These are phyloP conservation scores for Chironomus riparius DNA, from an alignment of 2,888 invertebrate genomes.

Conservation along the genomic window DNA sequence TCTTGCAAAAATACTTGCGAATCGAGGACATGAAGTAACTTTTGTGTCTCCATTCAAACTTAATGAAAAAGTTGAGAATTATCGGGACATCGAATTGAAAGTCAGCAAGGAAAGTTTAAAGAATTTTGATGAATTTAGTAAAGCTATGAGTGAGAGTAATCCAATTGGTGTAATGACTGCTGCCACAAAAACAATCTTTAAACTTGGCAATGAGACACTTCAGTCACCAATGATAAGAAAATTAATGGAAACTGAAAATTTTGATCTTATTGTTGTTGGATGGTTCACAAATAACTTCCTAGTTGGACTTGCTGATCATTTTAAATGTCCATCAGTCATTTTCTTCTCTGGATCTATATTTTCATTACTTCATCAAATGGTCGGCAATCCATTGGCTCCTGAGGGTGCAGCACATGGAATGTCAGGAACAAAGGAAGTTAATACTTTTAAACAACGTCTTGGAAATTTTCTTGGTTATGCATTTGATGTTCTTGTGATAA, in stretches of 20 bases:
- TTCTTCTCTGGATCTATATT: conserved; percentile 34
- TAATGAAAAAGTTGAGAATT: conserved; percentile 1
- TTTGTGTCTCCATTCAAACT: not conserved
- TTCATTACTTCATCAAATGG: conserved; percentile 31
- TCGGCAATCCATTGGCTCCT: conserved; percentile 9
- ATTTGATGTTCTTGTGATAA: not conserved
- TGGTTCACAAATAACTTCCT: conserved; percentile 36
- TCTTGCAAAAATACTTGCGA: conserved; percentile 33
- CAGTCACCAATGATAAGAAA: not conserved
- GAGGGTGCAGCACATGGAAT: conserved; percentile 24
- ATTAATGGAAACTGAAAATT: conserved; percentile 29
- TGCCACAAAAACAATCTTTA: not conserved
- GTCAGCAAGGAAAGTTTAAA: not conserved
- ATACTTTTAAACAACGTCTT: not conserved
- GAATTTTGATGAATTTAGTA: not conserved
- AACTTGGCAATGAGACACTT: not conserved
- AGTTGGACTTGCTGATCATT: conserved; percentile 37
- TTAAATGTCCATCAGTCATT: conserved; percentile 35
- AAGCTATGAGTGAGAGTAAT: not conserved
- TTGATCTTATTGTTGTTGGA: conserved; percentile 37
- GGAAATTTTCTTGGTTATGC: not conserved
- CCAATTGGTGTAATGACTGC: too few species aligned
- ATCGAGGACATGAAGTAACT: conserved; percentile 37
- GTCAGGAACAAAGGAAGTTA: not conserved
- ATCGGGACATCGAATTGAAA: conserved; percentile 11